Base-by-base conservation (phyloP, 2,113 vertebrate species). In the Hylia prasina region DNA sequence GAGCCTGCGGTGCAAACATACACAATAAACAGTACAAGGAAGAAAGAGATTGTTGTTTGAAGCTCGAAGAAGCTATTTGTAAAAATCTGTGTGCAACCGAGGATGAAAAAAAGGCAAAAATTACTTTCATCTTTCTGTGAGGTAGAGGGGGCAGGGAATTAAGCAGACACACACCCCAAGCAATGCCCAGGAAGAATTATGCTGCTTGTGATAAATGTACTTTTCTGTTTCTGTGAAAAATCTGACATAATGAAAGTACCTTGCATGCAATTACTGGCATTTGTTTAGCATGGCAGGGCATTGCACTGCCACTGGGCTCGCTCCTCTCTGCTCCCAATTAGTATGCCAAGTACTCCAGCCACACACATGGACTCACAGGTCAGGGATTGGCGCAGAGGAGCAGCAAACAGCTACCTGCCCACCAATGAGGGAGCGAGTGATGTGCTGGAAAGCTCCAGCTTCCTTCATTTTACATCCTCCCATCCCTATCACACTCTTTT, bases 241-340 rank as follows among this genome's bases (percentile, higher is more conserved):
- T 95, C 96, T 96, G 97, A 97, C 97, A 94, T 96, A 98, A 98
- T 97, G 97, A 97, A 98, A 96, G 97, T 96, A 97, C 96, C 91
- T 68, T 76, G 90, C 95, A 98, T 85, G 94, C 96, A 97, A 97
- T 97, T 97, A 97, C 92, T 51, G 33, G 94, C 84, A 90, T 96
- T 97, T 97, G 96, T 97, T 97, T 96, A 97, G 97, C 96, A 73
- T 96, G 94, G 97, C 89, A 94, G 97, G 97, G 92, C 97, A 96
- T 44, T 92, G 93, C 75, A 85, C 93, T 91, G 97, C 98, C 90
- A 97, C 96, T 82, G 97, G 96, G 97, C 96, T 79, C 64, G 0
- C 93, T 96, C 96, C 95, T 97, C 97, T 96, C 96, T 97, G 97
- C 98, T 98, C 97, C 98, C 98, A 98, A 98, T 98, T 98, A 98